Conservation (phyloP, 2,113 vertebrate genomes). For the Motacilla alba region DNA sequence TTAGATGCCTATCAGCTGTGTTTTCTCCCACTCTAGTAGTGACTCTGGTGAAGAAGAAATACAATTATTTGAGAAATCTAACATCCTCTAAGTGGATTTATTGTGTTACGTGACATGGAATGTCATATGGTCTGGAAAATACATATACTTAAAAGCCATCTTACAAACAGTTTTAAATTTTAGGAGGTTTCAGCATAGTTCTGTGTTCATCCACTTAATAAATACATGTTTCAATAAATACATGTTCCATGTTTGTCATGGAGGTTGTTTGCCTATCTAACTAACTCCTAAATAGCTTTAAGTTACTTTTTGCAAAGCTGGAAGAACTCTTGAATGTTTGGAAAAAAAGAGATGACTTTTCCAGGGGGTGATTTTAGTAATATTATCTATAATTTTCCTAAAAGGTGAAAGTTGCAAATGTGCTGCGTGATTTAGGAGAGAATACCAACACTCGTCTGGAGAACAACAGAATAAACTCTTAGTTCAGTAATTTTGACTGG, state of each 20-base stretch:
- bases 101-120: background rate
- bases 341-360: background rate
- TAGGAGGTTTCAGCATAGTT: background rate
- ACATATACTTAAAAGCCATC: fast-evolving
- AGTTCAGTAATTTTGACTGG: background rate
- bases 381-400: background rate
- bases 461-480: background rate
- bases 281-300: background rate
- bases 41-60: background rate
- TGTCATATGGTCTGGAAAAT: background rate
- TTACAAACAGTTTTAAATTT: background rate
- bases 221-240: background rate
- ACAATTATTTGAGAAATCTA: background rate
- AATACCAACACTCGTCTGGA: background rate
- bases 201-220: background rate
- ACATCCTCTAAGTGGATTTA: background rate
- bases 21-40: background rate
- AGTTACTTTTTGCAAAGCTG: background rate
- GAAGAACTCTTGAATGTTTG: background rate
- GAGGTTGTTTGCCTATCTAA: background rate
- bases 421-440: background rate
- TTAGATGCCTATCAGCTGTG: background rate
- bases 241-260: fast-evolving
- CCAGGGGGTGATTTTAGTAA: background rate
- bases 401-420: background rate